These are phyloP conservation scores for Lepidurus packardi DNA, from an alignment of 1,140 invertebrate species.

Conservation along the genomic window DNA sequence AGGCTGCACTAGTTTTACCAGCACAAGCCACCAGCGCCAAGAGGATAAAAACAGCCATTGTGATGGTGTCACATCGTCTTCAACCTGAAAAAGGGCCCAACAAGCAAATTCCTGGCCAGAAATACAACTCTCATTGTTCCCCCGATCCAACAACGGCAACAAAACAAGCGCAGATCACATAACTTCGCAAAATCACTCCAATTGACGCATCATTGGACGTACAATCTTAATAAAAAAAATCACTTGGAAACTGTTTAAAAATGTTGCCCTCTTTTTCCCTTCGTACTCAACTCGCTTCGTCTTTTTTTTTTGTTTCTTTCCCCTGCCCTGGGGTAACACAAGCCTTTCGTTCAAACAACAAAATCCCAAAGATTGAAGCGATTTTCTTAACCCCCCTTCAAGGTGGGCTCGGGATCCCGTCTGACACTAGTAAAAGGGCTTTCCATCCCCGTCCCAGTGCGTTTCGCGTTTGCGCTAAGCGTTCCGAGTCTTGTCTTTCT, in stretches of 20 bases:
- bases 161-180: not conserved
- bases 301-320: too few relatives aligned
- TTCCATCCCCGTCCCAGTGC: conserved; percentile 1
- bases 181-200: not conserved
- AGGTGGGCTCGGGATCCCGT: conserved; percentile 16
- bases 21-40: conserved; percentile 8
- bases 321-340: too few relatives aligned
- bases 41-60: conserved; percentile 4
- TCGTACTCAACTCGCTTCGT: too few relatives aligned
- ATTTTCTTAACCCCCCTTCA: conserved; percentile 1
- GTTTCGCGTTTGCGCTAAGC: conserved; percentile 20
- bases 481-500: not conserved
- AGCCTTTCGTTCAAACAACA: too few relatives aligned
- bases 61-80: conserved; percentile 13
- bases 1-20: not conserved
- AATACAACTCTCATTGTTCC: not conserved
- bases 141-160: not conserved
- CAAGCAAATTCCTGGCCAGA: conserved; percentile 6
- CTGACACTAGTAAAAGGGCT: not conserved
- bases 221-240: too few relatives aligned
- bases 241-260: too few relatives aligned
- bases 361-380: not conserved
- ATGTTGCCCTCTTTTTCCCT: too few relatives aligned
- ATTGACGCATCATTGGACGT: not conserved
- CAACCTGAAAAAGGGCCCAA: not conserved